Base-by-base conservation (phyloP, 2,888 invertebrate species). In the Hoplodrina blanda region DNA sequence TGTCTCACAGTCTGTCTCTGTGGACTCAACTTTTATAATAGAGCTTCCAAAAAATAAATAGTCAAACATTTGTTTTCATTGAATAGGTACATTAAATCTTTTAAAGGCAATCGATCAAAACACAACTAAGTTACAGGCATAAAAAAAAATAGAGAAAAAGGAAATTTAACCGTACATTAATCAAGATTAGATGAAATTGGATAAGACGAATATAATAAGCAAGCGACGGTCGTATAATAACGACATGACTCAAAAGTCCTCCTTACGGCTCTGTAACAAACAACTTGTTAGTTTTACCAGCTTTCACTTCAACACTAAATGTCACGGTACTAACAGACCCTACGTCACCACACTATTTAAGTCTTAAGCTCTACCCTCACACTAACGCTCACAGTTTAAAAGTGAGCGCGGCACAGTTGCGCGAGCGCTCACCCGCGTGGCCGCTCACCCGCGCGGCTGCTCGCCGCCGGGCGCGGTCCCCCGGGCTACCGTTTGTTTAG, bases 401-500 rank as follows among this genome's bases (percentile, higher is more conserved):
- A 64, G 59, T 33, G 44, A 30, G 11, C 13, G 41, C 17, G 25
- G 33, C 8, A 17, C 15, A n/a, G 20, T 8, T 50, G 56, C 62
- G 66, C 56, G 54, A 62, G 8, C 11, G 1, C 20, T 20, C 30
- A 33, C 20, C 17, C n/a, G 46, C 72, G 64, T 62, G 64, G 55
- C 78, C 60, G 30, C 52, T 37, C 46, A 20, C 7, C 13, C 33
- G 44, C 25, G 17, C 49, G 20, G 46, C 10, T 7, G 1, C 20
- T 20, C 30, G 49, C 20, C 8, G n/a, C 17, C n/a, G 46, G 73
- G 64, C 63, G 64, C 53, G 55, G 68, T 50, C 56, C 63, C 81
- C 41, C 75, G 50, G 75, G 78, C 70, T 69, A 64, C 79, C 73
- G 88, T 90, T 89, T 90, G 89, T 83, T 88, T 85, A 88, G 90